Percentiles rank a stretch among this genome's conserved stretches.
phyloP scores from a whole-genome alignment of 2,113 vertebrate species.

The Thamnophis sirtalis region DNA sequence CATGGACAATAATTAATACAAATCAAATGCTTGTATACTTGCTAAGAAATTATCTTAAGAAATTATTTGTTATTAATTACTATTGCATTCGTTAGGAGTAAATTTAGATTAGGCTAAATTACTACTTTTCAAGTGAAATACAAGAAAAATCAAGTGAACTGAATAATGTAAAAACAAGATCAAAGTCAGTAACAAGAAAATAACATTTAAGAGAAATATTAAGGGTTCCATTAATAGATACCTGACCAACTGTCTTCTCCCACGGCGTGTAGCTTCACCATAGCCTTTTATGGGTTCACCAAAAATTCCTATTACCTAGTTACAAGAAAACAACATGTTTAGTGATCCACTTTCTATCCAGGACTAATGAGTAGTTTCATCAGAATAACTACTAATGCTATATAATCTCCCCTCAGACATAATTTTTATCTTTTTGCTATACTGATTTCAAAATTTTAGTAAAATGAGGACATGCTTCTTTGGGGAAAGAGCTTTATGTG shows the following conservation, averaged over 20 bases:
- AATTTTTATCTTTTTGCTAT: neutral
- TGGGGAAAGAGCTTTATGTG: neutral
- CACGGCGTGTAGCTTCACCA: slow-evolving; percentile 84
- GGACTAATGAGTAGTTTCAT: neutral
- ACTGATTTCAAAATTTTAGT: neutral
- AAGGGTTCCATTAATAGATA: slow-evolving; percentile 53
- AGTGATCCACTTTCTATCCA: slow-evolving; percentile 4
- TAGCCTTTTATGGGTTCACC: slow-evolving; percentile 90
- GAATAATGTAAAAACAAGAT: neutral
- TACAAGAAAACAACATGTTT: slow-evolving; percentile 24
- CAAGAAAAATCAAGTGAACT: neutral
- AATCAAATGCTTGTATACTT: neutral
- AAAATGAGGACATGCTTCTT: neutral
- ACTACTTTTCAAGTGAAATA: neutral
- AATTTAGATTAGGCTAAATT: neutral
- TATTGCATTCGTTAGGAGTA: neutral
- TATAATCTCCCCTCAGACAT: neutral
- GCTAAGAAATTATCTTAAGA: neutral
- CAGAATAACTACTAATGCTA: neutral
- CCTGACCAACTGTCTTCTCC: slow-evolving; percentile 90
- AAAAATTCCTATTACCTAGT: slow-evolving; percentile 83
- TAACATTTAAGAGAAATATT: neutral
- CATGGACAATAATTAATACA: neutral
- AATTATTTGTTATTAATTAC: neutral
- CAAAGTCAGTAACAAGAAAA: neutral